phyloP scores from a whole-genome alignment of 2,113 vertebrate genomes.

The Puntigrus tetrazona region DNA sequence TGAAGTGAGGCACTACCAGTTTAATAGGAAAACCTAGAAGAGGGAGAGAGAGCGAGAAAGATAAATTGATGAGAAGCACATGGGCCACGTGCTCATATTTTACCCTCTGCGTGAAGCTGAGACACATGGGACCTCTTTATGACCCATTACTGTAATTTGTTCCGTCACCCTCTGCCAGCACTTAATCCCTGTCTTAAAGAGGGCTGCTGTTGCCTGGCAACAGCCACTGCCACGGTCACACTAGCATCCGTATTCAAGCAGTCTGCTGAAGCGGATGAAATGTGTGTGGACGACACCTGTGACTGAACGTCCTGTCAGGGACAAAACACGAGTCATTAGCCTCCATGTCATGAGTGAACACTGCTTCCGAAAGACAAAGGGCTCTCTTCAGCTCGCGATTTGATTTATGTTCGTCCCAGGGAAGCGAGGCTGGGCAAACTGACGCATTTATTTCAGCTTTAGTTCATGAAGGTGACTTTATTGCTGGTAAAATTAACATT shows the following conservation, averaged over 20 bases:
- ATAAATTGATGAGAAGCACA: background rate
- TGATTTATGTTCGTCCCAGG: background rate
- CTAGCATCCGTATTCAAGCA: slow-evolving; percentile 33
- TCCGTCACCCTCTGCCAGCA: slow-evolving; percentile 35
- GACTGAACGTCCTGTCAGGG: background rate
- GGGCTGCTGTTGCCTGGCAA: slow-evolving; percentile 61
- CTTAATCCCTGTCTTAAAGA: slow-evolving; percentile 42
- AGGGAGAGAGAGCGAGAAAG: background rate
- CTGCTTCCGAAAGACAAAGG: background rate
- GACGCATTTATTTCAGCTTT: background rate
- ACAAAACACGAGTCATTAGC: slow-evolving; percentile 22
- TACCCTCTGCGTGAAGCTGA: slow-evolving; percentile 11
- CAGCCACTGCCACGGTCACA: slow-evolving; percentile 48
- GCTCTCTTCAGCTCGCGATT: background rate
- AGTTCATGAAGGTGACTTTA: background rate
- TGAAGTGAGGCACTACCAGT: background rate
- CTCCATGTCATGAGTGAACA: background rate
- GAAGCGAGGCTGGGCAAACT: slow-evolving; percentile 15
- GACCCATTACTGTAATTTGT: slow-evolving; percentile 46
- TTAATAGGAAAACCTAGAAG: background rate
- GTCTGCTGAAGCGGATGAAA: slow-evolving; percentile 54
- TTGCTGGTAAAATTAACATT: background rate
- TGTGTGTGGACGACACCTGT: slow-evolving; percentile 28
- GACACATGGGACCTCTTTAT: slow-evolving; percentile 41
- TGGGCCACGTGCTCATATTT: background rate